Base-by-base conservation (phyloP, 2,797 vertebrate genomes). In the Enteromius thamalakanensis region DNA sequence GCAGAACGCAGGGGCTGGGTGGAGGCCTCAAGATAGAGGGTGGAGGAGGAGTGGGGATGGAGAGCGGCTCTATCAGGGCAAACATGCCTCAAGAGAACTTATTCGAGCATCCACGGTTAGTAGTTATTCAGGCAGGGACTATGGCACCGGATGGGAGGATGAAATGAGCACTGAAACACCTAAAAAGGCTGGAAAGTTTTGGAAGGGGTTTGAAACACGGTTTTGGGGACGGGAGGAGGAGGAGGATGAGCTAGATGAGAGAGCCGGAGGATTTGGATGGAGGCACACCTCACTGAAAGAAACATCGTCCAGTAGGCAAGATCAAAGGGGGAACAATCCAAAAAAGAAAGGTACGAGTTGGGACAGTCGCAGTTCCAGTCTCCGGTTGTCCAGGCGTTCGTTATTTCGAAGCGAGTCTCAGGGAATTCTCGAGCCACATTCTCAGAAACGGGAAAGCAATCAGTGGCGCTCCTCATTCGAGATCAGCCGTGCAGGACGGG, bases 381-480 rank as follows among this genome's bases (percentile, higher is more conserved):
- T 94, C 49, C 92, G 91, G 76, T 90, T 94, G n/a, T 93, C 94
- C 47, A 92, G 93, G 70, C 89, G 94, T 87, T 91, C 91, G 53
- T 90, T 95, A 70, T 94, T 94, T 87, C 93, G 95, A 81, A 95
- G 95, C 0, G 95, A 95, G 89, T 95, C 94, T 71, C 94, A 96
- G 88, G 94, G 94, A 58, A 84, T 95, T 87, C 90, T 95, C 76
- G 90, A 94, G 76, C 91, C 94, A 40, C 89, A 84, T 65, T 90
- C 91, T 78, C 76, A 90, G 76, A 89, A 89, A 67, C 88, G 87
- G 0, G 91, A 93, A 83, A 86, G 87, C 55, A 88, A 90, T 19
- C 94, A 93, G 77, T 96, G 96, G 96, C 92, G 94, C 0, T 96
- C 96, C 11, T 95, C 95, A 0, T 89, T 96, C 51, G 96, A 96